Conservation (phyloP, 2,113 vertebrate species). For the Lycaon pictus region DNA sequence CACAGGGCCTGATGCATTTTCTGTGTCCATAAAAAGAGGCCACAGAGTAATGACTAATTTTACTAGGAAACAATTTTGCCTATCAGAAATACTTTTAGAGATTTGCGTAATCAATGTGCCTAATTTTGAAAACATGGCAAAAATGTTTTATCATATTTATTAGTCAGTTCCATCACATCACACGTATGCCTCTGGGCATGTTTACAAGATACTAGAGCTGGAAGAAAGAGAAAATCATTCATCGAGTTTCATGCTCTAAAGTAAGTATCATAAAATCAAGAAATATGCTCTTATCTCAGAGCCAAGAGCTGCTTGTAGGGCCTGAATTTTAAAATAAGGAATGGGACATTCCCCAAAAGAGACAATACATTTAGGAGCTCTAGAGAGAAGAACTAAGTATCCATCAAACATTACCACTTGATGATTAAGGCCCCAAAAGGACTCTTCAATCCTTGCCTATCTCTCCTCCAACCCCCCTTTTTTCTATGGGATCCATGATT, state of each 20-base stretch:
- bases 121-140: slow-evolving; percentile 55
- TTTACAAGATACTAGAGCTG: slow-evolving; percentile 34
- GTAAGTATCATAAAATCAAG: slow-evolving; percentile 44
- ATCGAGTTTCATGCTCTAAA: not conserved
- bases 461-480: not conserved
- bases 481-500: not conserved
- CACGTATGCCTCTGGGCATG: slow-evolving; percentile 15
- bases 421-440: not conserved
- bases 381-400: not conserved
- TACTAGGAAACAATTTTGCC: slow-evolving; percentile 54
- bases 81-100: slow-evolving; percentile 59
- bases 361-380: not conserved
- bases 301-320: not conserved
- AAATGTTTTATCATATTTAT: slow-evolving; percentile 67
- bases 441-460: not conserved
- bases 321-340: slow-evolving; percentile 55
- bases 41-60: slow-evolving; percentile 43
- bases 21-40: slow-evolving; percentile 17
- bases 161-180: slow-evolving; percentile 55
- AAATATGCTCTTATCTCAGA: slow-evolving; percentile 59
- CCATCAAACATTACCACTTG: not conserved
- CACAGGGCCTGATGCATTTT: slow-evolving; percentile 53
- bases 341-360: not conserved
- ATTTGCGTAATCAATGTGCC: slow-evolving; percentile 35
- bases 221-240: slow-evolving; percentile 33